Evolutionary conservation across 2,113 vertebrate genomes (phyloP), one percentile per base, ranked within the genome.

Genomic region (Colistium nudipinnis): DNA sequence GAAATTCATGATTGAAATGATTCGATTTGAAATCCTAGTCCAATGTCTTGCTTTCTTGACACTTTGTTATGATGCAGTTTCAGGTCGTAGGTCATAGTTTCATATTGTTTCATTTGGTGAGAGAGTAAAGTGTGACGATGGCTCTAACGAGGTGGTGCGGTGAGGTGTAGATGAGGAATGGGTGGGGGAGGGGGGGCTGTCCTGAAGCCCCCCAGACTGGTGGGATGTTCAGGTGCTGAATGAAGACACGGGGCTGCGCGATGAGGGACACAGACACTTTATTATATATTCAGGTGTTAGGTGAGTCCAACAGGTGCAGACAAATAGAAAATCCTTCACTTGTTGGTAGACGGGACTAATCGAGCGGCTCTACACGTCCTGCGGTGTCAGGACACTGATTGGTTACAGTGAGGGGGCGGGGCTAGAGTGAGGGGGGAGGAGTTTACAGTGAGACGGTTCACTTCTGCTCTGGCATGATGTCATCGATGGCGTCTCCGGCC

Each of bases 381-480:
- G 54, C 49, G 11, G 74, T 43, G 1, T 49, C 57, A 76, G 80
- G 74, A 79, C 72, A 44, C 66, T 81, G 59, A 74, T 70, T 74
- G 63, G 33, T 77, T 77, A 81, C 51, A 71, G 78, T 71, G 79
- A 20, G 64, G 60, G 3, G 30, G 43, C 6, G 1, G 16, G 0
- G 22, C 4, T 14, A 30, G 36, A 1, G 62, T 25, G 19, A 17
- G n/a, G 4, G 33, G 44, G 25, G 64, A 1, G 47, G 24, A 7
- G 43, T 68, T 62, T 45, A 68, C 44, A 24, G 72, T 31, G 57
- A 65, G 35, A 73, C 47, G 59, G 70, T 82, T 96, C 94, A 98
- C 94, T 99, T 99, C 93, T 97, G 97, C 76, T 93, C 94, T 0
- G 97, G 97, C 66, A 99, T 94, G 67, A 98, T 87, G 91, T 96